Conservation (phyloP, 2,888 invertebrate genomes). For the Heteromurus nitidus region DNA sequence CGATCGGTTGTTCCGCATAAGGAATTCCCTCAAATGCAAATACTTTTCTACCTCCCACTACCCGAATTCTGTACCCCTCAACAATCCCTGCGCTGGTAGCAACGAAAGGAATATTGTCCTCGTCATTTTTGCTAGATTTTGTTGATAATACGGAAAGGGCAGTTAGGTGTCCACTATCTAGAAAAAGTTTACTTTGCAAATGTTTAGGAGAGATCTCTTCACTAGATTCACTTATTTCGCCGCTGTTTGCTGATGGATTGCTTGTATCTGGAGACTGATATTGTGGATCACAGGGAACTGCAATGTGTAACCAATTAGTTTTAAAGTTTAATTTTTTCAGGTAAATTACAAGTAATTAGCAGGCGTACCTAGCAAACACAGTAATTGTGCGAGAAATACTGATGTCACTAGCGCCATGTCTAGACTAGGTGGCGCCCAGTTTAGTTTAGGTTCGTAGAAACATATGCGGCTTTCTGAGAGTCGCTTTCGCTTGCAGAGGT, state of each 20-base stretch:
- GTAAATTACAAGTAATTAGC: background rate
- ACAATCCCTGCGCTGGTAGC: conserved; percentile 50
- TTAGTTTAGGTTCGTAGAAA: no score
- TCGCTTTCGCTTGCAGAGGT: no score
- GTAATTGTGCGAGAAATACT: conserved; percentile 65
- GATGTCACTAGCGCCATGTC: conserved; percentile 59
- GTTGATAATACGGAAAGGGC: no score
- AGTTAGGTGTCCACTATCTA: no score
- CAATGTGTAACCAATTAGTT: background rate
- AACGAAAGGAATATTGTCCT: conserved; percentile 60
- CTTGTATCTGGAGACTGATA: conserved; percentile 50
- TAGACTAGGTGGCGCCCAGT: no score
- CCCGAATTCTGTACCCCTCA: conserved; percentile 67
- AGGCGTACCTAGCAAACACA: conserved; percentile 48
- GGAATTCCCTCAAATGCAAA: conserved; percentile 69
- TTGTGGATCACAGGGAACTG: conserved; percentile 61
- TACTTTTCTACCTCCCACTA: conserved; percentile 64
- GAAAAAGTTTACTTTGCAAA: no score
- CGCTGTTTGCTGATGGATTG: conserved; percentile 8
- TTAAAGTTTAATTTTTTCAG: background rate
- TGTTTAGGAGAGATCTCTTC: background rate
- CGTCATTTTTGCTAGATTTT: no score
- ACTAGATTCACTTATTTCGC: background rate
- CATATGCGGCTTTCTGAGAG: no score
- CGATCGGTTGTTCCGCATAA: conserved; percentile 67